These are phyloP conservation scores for Clivina fossor DNA, from an alignment of 2,888 invertebrate species.

Conservation along the genomic window DNA sequence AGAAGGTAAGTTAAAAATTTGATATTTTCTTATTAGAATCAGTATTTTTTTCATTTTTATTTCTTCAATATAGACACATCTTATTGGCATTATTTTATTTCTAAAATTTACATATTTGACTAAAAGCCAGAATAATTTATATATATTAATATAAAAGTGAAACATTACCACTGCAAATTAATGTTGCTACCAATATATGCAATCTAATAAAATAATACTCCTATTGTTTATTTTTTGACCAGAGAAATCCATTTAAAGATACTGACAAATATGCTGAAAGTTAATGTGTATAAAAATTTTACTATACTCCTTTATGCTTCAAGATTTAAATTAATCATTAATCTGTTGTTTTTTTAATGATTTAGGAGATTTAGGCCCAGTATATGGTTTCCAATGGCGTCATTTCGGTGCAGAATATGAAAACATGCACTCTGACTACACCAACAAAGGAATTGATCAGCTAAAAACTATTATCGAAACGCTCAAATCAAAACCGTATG, in stretches of 20 bases:
- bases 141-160: too few relatives aligned
- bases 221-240: too few relatives aligned
- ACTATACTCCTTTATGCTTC: too few relatives aligned
- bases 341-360: constrained; percentile 24
- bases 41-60: neutral
- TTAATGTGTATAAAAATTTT: too few relatives aligned
- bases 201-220: too few relatives aligned
- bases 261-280: too few relatives aligned
- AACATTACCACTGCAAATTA: too few relatives aligned
- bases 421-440: constrained; percentile 80
- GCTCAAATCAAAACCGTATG: constrained; percentile 78
- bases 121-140: too few relatives aligned
- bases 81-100: constrained; percentile 4
- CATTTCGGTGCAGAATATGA: constrained; percentile 92
- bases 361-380: constrained; percentile 88
- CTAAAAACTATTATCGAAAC: constrained; percentile 76
- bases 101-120: too few relatives aligned
- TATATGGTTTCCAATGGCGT: constrained; percentile 99
- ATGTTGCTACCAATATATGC: too few relatives aligned
- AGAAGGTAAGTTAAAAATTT: constrained; percentile 71
- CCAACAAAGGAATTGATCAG: constrained; percentile 83
- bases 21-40: too few relatives aligned
- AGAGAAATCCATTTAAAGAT: too few relatives aligned
- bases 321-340: neutral
- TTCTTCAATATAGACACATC: neutral